Evolutionary conservation across 2,888 invertebrate species (phyloP).

Genomic region (Coremacera marginata): DNA sequence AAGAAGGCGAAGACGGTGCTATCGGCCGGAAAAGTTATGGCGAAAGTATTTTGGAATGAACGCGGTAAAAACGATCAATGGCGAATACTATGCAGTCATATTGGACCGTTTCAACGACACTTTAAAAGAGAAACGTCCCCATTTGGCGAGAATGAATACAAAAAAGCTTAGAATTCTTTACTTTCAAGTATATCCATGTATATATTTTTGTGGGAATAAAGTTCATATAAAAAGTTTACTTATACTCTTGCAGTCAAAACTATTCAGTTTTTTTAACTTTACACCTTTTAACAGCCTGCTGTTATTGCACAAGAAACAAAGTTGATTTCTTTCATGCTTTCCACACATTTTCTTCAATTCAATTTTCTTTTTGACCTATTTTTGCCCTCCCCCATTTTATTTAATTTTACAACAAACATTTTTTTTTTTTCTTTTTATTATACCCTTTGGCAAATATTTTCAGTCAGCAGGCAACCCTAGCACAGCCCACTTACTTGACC

Average conservation of each 20-base stretch:
- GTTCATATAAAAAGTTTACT: background rate
- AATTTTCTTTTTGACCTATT: slow-evolving; percentile 5
- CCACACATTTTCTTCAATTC: background rate
- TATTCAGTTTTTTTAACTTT: no score
- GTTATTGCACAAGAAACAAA: background rate
- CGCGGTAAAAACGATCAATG: no score
- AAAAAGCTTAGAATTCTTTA: no score
- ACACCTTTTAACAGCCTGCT: background rate
- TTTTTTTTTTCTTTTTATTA: slow-evolving; percentile 14
- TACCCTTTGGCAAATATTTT: background rate
- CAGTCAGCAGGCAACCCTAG: background rate
- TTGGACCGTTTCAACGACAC: no score
- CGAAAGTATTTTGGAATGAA: no score
- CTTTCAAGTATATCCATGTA: no score
- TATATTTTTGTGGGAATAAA: no score
- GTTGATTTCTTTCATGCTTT: background rate
- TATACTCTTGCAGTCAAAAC: background rate
- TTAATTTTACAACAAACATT: slow-evolving; percentile 10
- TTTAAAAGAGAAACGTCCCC: no score
- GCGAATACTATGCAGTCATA: no score
- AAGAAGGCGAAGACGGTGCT: no score
- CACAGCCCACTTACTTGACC: background rate
- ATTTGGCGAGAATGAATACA: no score
- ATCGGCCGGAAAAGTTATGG: no score
- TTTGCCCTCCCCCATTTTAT: background rate